Evolutionary conservation across 2,113 vertebrate species (phyloP).

Genomic region (Scalopus aquaticus): DNA sequence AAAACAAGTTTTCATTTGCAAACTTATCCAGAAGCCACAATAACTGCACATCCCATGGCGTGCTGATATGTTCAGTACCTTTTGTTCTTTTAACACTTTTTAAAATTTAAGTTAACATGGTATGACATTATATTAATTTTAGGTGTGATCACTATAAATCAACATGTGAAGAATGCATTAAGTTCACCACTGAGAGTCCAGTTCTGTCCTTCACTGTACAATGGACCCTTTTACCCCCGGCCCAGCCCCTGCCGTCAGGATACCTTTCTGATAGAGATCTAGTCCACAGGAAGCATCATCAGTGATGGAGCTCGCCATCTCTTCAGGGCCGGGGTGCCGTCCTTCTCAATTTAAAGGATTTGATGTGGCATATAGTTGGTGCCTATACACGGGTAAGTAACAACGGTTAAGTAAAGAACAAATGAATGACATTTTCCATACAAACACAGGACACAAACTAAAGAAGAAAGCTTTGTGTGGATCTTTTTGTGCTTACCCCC

Average conservation of each 20-base stretch:
- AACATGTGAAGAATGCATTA: background rate
- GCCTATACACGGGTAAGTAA: background rate
- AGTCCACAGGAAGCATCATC: background rate
- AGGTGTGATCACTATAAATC: background rate
- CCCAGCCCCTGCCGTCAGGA: too few species aligned
- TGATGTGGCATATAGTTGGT: background rate
- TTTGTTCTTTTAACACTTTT: background rate
- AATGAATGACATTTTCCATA: background rate
- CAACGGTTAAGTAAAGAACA: background rate
- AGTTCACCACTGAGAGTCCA: background rate
- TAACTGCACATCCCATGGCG: background rate
- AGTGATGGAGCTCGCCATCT: background rate
- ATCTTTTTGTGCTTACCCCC: background rate
- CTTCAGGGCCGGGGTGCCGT: background rate
- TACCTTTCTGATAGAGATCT: background rate
- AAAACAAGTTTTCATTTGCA: background rate
- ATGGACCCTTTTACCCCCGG: background rate
- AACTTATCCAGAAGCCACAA: background rate
- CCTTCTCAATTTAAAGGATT: background rate
- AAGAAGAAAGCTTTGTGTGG: background rate
- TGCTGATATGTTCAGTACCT: background rate
- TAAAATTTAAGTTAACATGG: background rate
- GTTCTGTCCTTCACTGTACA: background rate
- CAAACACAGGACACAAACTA: background rate
- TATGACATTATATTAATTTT: background rate